Evolutionary conservation across 30 jellyfish, hydroid and myxozoan genomes (phyloP), one percentile per base, ranked within the genome.

Genomic region (Clytia hemisphaerica): DNA sequence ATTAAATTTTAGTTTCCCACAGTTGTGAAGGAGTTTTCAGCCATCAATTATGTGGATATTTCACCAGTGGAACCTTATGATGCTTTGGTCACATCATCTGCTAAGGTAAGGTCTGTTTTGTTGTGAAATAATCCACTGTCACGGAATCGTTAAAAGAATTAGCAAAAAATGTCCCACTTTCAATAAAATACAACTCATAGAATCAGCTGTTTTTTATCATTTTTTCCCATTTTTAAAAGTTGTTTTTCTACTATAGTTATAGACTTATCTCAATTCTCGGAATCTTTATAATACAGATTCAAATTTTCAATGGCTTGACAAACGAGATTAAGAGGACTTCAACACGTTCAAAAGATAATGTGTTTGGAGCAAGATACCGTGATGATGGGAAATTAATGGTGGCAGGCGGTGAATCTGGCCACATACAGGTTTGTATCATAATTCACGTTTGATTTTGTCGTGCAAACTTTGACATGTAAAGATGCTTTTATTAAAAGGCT

Each of bases 371-470:
- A 58, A 75, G 83, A 27, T 88, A 59, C 57, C 58, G 97, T 59
- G 53, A 38, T 2, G 97, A 88, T 88, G 97, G 97, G 30, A 61
- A 80, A 36, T 65, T 88, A 44, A 75, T 88, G 55, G 88, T 80
- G 42, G 84, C 94, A 35, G 97, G 97, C 18, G 94, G 94, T 32
- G 97, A 88, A 27, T 58, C 72, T 67, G 94, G 94, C n/a, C 65
- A 73, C 26, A 67, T 88, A 2, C 92, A 88, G 94, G 97, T 88
- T n/a, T n/a, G n/a, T n/a, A n/a, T n/a, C n/a, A n/a, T n/a, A n/a
- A n/a, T n/a, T n/a, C n/a, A n/a, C n/a, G n/a, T n/a, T n/a, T n/a
- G n/a, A n/a, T n/a, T n/a, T n/a, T n/a, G n/a, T n/a, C n/a, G n/a
- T n/a, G n/a, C n/a, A n/a, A n/a, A n/a, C n/a, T n/a, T n/a, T n/a